Conservation (phyloP, 2,797 vertebrate genomes). For the Schizothorax lantsangensis region DNA sequence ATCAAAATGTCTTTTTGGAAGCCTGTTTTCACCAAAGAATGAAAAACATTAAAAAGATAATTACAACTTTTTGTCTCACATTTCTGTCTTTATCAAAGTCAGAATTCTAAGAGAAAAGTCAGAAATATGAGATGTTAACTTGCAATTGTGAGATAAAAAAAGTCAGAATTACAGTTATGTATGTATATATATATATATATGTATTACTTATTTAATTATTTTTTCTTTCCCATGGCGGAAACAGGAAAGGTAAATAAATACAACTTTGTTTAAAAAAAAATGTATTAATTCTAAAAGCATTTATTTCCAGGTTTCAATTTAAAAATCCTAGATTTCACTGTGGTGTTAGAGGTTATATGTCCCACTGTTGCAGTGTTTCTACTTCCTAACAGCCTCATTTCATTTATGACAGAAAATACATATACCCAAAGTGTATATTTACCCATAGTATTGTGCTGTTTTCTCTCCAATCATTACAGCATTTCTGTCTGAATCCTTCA, state of each 20-base stretch:
- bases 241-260: background rate
- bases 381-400: background rate
- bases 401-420: background rate
- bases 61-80: background rate
- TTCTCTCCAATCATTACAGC: conserved; percentile 68
- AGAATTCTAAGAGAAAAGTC: background rate
- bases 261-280: no score
- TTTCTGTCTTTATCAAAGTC: background rate
- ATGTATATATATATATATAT: background rate
- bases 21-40: background rate
- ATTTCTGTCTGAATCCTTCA: conserved; percentile 55
- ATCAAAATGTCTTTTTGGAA: background rate
- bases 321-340: background rate
- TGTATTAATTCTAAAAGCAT: background rate
- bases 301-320: background rate
- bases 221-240: background rate
- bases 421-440: conserved; percentile 35
- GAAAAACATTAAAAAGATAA: background rate
- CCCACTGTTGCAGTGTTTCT: no score
- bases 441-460: conserved; percentile 72
- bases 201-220: background rate
- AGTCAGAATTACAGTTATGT: background rate
- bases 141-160: background rate
- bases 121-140: background rate
- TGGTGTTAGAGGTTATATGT: background rate